Base-by-base conservation (phyloP, 1,140 invertebrate species). In the Globodera ellingtonae region DNA sequence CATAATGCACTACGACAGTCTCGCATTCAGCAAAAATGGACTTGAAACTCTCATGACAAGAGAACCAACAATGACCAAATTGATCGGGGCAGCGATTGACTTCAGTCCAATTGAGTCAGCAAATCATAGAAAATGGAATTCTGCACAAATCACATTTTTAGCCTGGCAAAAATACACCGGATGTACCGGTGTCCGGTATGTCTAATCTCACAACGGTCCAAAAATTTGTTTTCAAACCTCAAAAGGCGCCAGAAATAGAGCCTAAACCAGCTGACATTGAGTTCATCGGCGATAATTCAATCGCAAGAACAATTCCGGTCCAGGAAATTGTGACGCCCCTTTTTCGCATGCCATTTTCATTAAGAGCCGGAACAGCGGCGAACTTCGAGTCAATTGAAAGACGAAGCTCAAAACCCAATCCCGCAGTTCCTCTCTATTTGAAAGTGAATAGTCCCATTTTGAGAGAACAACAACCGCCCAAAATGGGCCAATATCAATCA, bases 1-100 rank as follows among this genome's bases (percentile, higher is more conserved):
- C 8, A 89, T 89, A 72, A 80, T 89, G 65, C 87, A 89, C 78
- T 89, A 89, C 72, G 88, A 89, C 72, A 89, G 87, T 50, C 73
- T 89, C n/a, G 87, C 87, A 4, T 89, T 89, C 71, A 81, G 80
- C 52, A 89, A 87, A 78, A 89, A 89, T 66, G 87, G 87, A 15
- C 80, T 83, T 59, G 88, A 89, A 72, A 89, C 87, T 4, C 73
- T 89, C 56, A 76, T 89, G 59, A 86, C 87, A 13, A 89, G 82
- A 79, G 46, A 62, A 44, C 83, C 87, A 8, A 83, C 77, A 80
- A 89, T 89, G 87, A 89, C 87, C 44, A 50, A 80, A 9, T 84
- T 89, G 3, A 89, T 89, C 66, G 87, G 87, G 6, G 81, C 87
- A 9, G 87, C 88, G n/a, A 83, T 84, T n/a, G 86, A 89, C 66